A percentile compares a stretch with the other conserved stretches of the same genome.
phyloP scores from a whole-genome alignment of 1,140 invertebrate species.

The Lanistes nyassanus region DNA sequence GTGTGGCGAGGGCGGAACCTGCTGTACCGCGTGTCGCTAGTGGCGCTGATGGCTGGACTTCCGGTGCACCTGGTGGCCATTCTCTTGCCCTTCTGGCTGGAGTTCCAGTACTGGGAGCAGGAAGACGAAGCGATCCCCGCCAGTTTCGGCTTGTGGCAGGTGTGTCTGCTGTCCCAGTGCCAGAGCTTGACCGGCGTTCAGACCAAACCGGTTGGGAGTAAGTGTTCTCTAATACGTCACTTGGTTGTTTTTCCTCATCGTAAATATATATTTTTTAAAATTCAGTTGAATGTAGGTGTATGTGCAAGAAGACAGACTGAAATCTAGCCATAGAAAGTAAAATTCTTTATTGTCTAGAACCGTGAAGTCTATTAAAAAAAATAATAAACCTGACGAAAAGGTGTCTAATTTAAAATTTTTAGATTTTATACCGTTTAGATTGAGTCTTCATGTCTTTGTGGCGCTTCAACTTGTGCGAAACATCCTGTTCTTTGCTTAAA shows the following conservation, averaged over 20 bases:
- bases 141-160: slow-evolving; percentile 12
- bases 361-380: too few species aligned
- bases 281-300: too few species aligned
- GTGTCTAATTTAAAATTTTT: too few species aligned
- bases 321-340: too few species aligned
- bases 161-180: not conserved
- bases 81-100: slow-evolving; percentile 14
- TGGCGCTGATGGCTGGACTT: not conserved
- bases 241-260: not conserved
- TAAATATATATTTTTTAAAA: too few species aligned
- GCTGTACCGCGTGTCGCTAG: slow-evolving; percentile 4
- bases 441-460: too few species aligned
- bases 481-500: too few species aligned
- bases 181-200: not conserved
- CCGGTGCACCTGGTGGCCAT: slow-evolving; percentile 14
- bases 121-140: not conserved
- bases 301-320: too few species aligned
- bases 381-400: too few species aligned
- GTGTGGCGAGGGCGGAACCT: not conserved
- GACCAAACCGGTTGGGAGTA: not conserved
- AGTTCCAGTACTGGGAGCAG: not conserved
- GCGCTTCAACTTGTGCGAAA: too few species aligned
- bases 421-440: too few species aligned
- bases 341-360: too few species aligned
- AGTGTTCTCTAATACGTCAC: not conserved